A percentile compares a stretch with the other conserved stretches of the same genome.
These are phyloP conservation scores for Magallana ariakensis DNA, from an alignment of 1,140 invertebrate species.

Conservation along the genomic window DNA sequence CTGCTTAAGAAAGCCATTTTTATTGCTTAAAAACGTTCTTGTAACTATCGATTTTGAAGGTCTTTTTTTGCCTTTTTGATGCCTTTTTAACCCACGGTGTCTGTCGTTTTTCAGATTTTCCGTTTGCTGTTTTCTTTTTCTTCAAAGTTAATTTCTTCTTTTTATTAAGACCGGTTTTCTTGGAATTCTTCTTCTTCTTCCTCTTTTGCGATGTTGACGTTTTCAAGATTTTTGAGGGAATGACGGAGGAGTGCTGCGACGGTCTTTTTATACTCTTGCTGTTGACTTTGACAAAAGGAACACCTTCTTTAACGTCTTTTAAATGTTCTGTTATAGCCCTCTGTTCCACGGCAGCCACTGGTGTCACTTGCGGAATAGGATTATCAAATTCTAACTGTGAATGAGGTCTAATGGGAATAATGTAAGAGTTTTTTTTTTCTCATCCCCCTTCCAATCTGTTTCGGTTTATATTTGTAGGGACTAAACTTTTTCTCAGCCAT, in stretches of 20 bases:
- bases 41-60: constrained; percentile 16
- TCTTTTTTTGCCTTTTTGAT: constrained; percentile 25
- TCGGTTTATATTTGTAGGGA: constrained; percentile 48
- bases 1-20: constrained; percentile 50
- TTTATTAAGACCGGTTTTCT: background rate
- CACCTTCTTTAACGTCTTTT: constrained; percentile 39
- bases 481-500: constrained; percentile 52
- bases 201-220: constrained; percentile 36
- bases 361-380: constrained; percentile 46
- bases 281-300: constrained; percentile 41
- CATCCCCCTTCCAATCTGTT: constrained; percentile 46
- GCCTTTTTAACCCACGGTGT: constrained; percentile 24
- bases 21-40: constrained; percentile 28
- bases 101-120: constrained; percentile 17
- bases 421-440: constrained; percentile 47
- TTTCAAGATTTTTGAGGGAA: constrained; percentile 45
- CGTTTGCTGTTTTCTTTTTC: constrained; percentile 46
- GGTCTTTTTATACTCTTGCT: constrained; percentile 49
- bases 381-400: constrained; percentile 27
- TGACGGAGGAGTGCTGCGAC: constrained; percentile 30
- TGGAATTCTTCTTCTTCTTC: constrained; percentile 27
- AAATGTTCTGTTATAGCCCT: constrained; percentile 39
- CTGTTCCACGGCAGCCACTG: constrained; percentile 50
- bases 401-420: constrained; percentile 46
- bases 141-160: constrained; percentile 3